Base-by-base conservation (phyloP, 2,113 vertebrate genomes). In the Gavia stellata region DNA sequence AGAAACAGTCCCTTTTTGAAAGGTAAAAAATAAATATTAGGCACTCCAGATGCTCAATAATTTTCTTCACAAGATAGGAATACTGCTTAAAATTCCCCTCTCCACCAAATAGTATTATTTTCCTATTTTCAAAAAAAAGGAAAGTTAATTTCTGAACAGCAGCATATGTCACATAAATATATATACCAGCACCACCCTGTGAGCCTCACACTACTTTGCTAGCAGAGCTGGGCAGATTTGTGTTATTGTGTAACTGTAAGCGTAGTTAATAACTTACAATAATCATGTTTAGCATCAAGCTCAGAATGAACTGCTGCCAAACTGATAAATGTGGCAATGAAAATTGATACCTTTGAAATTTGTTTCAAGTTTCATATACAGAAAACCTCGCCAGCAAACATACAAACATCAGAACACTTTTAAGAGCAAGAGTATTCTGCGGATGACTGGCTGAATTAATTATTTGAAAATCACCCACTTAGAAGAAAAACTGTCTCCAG, bases 271-370 rank as follows among this genome's bases (percentile, higher is more conserved):
- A 91, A 94, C 49, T 94, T 89, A 40, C 14, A 96, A 92, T 91
- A 91, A 97, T 29, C 68, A 90, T n/a, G 88, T 93, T 91, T 72
- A 96, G 56, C 42, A 95, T 90, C 65, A 84, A 90, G 80, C 82
- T 91, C 38, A 63, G 96, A 96, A 94, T 68, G 33, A 95, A 93
- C 50, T 90, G 72, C 78, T 94, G 63, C 93, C 78, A 95, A 93
- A 72, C 38, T 75, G 67, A 96, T 89, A 96, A 95, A 94, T 29
- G 34, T 25, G 18, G n/a, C 72, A 78, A 86, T 55, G 78, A 83
- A 94, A 96, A 92, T 15, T 86, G 62, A 53, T 90, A 91, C 61
- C 61, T 87, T 73, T 90, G 68, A 96, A 94, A 95, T 92, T 79
- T 92, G 44, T 79, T 94, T 85, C 33, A 88, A 88, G 81, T 88